Evolutionary conservation across 2,797 vertebrate species (phyloP).

Genomic region (Australoheros facetus): DNA sequence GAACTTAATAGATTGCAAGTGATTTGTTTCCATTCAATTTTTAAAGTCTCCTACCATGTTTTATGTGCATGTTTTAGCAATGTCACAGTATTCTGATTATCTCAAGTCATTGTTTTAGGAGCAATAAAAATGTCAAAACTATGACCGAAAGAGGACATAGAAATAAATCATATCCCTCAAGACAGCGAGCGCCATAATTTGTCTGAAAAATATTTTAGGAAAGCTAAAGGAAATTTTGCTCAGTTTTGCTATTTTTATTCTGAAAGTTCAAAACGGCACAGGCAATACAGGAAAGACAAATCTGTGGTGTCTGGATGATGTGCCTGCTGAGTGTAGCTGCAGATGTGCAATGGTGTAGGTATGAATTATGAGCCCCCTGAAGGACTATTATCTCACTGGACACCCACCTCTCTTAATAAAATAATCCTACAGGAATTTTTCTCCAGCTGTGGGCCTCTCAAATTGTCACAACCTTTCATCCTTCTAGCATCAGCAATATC

Average conservation of each 20-base stretch:
- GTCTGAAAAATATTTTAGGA: not conserved
- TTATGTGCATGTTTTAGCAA: not conserved
- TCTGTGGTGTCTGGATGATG: not conserved
- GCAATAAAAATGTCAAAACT: not conserved
- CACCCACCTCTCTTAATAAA: conserved; percentile 61
- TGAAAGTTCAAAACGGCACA: not conserved
- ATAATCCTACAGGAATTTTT: conserved; percentile 64
- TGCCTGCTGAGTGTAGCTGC: not conserved
- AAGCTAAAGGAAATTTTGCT: not conserved
- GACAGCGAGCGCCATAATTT: not conserved
- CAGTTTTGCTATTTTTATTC: not conserved
- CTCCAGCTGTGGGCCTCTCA: conserved; percentile 45
- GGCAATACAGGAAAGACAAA: conserved; percentile 17
- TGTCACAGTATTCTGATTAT: not conserved
- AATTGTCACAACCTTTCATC: conserved; percentile 62
- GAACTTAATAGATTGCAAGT: not conserved
- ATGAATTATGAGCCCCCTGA: conserved; percentile 38
- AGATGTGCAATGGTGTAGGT: conserved; percentile 25
- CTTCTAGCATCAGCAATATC: conserved; percentile 40
- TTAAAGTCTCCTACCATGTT: not conserved
- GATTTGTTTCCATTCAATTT: not conserved
- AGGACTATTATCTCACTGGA: conserved; percentile 31
- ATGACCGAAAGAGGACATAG: not conserved
- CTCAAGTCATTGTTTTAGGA: not conserved
- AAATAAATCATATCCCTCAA: not conserved